Evolutionary conservation across 2,888 invertebrate species (phyloP).

Genomic region (Ormyrus pomaceus): DNA sequence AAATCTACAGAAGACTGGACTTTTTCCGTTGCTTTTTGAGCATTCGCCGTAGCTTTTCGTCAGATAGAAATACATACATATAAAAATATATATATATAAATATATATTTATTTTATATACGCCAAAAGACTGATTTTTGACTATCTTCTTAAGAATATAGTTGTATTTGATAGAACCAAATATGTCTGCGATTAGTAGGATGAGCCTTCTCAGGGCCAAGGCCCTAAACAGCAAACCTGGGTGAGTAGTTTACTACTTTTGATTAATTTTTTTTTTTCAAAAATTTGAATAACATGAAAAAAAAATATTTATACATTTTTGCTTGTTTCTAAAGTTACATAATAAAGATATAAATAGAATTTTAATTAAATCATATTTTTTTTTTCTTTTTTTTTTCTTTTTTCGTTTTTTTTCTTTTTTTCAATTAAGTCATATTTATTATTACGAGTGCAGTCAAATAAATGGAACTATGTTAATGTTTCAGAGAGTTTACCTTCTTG

Average conservation of each 20-base stretch:
- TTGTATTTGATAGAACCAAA: conserved; percentile 46
- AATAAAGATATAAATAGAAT: too few relatives aligned
- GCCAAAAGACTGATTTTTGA: conserved; percentile 48
- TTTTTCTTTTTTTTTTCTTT: too few relatives aligned
- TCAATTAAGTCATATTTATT: neutral
- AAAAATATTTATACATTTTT: neutral
- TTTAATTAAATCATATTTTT: neutral
- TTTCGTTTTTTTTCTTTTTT: too few relatives aligned
- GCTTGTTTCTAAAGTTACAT: neutral
- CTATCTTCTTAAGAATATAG: conserved; percentile 23
- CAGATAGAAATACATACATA: too few relatives aligned
- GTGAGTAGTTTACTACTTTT: conserved; percentile 24
- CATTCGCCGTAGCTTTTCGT: neutral
- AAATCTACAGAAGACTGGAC: conserved; percentile 15
- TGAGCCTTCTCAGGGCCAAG: conserved; percentile 45
- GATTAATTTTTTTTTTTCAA: neutral
- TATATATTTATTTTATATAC: neutral
- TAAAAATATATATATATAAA: neutral
- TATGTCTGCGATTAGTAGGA: conserved; percentile 56
- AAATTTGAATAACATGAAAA: neutral
- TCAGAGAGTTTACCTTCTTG: conserved; percentile 22
- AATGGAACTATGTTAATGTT: neutral
- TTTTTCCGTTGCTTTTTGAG: neutral
- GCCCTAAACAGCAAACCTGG: conserved; percentile 39
- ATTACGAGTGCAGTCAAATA: neutral